Evolutionary conservation across 2,113 vertebrate species (phyloP).

Genomic region (Melanotaenia duboulayi): DNA sequence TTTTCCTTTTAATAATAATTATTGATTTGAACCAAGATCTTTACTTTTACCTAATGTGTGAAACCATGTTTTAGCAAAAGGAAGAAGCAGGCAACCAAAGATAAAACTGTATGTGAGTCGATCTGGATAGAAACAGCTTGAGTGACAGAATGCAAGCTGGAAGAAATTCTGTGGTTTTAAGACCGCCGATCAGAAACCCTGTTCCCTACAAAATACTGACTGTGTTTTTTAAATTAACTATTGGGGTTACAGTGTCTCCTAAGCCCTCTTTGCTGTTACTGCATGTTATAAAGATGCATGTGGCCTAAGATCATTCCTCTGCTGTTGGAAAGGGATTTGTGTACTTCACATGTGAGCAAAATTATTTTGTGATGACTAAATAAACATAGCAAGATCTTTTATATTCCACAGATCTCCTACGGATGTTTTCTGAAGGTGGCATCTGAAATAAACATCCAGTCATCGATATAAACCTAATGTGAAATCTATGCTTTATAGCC

Average conservation of each 20-base stretch:
- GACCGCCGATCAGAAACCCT: constrained; percentile 35
- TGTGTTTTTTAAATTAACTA: constrained; percentile 22
- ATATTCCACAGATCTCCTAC: constrained; percentile 5
- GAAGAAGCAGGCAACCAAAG: constrained; percentile 35
- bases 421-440: constrained; percentile 35
- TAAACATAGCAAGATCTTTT: neutral
- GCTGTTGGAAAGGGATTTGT: constrained; percentile 25
- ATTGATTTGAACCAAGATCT: neutral
- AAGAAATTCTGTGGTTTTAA: constrained; percentile 75
- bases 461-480: constrained; percentile 43
- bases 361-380: neutral
- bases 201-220: constrained; percentile 15
- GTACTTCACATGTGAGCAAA: constrained; percentile 24
- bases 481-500: constrained; percentile 26
- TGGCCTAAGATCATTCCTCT: neutral
- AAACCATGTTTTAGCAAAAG: constrained; percentile 51
- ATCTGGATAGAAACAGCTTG: constrained; percentile 42
- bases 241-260: neutral
- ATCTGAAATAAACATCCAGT: constrained; percentile 47
- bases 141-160: constrained; percentile 56
- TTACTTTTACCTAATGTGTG: constrained; percentile 15
- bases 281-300: constrained; percentile 1
- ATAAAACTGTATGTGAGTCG: constrained; percentile 33
- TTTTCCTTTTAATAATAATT: neutral
- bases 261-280: constrained; percentile 21